Evolutionary conservation across 2,888 invertebrate genomes (phyloP), one percentile per base, ranked within the genome.

Genomic region (Timandra comae): DNA sequence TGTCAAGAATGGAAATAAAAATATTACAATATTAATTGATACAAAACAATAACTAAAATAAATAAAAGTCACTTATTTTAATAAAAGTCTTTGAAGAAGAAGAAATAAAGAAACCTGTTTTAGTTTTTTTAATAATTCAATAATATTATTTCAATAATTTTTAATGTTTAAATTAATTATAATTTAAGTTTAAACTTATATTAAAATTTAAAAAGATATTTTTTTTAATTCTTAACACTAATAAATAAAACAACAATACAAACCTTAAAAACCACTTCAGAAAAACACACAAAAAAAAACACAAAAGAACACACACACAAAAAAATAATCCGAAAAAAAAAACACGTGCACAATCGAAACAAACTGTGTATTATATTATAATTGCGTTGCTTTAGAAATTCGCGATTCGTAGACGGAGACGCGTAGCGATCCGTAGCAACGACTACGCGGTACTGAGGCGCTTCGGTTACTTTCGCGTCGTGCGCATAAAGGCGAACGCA

Each of bases 361-460:
- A 28, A 24, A 25, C 3, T 9, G 16, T 8, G 19, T 30, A 11
- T 16, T 23, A 16, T 30, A 13, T 29, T 13, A 12, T 12, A 24
- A 7, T 13, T 13, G 1, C 7, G 21, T n/a, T 33, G 10, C n/a
- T 13, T 34, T 20, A 29, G 43, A 22, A 55, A 59, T 52, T 54
- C 56, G 51, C 44, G 43, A 29, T 45, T 52, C 63, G 70, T 64
- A 65, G 67, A 52, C 38, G 41, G 42, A 34, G 41, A 38, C 43
- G 49, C 64, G 68, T 71, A 66, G 67, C 51, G 52, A 30, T 54
- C 56, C 47, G 56, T 60, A 49, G 64, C 51, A 43, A 34, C 37
- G 54, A 55, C 72, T 67, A 70, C 71, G 60, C 63, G 62, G 53
- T 44, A 72, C 72, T 72, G 71, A 45, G 5, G 10, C 56, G 60